Base-by-base conservation (phyloP, 2,888 invertebrate species). In the Pandemis cinnamomeana region DNA sequence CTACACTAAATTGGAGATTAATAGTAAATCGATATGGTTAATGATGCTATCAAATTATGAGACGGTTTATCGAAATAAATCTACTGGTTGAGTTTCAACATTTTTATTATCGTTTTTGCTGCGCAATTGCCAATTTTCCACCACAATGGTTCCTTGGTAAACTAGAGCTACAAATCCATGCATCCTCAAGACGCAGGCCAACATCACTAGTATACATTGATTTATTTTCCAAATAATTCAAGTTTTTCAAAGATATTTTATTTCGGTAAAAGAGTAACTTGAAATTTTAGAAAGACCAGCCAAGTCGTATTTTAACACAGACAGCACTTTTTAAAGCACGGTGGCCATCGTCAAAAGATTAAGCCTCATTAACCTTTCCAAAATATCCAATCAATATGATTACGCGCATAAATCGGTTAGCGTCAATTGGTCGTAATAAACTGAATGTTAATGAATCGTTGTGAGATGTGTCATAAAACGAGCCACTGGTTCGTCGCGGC, bases 381-480 rank as follows among this genome's bases (percentile, higher is more conserved):
- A 85, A 85, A 82, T 79, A 81, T 82, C 81, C 84, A 88, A 87
- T 88, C 82, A 85, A 83, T 79, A 68, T 67, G 62, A 74, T 75
- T 70, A 72, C 71, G 82, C 79, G 78, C 77, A 82, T 82, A 84
- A 84, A 84, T 78, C 80, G 84, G 80, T 83, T 77, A 71, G 79
- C 84, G 85, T 87, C 89, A 91, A 91, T 91, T 89, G 91, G 86
- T 84, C 80, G 85, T 91, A 92, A 93, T 92, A 92, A 92, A 92
- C 91, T 89, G 91, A 91, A 92, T 91, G 91, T 91, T 93, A 93
- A 94, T 93, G 92, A 93, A 91, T 90, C 90, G 89, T 89, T 89
- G 90, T 89, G 91, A 89, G 89, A 92, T 91, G 91, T 92, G 93
- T 93, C 92, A 93, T 94, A 93, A 92, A 93, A 92, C 91, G 93